Percentiles rank a stretch among this genome's conserved stretches.
Evolutionary conservation across 1,140 invertebrate genomes (phyloP).

Genomic region (Stegodyphus dumicola): DNA sequence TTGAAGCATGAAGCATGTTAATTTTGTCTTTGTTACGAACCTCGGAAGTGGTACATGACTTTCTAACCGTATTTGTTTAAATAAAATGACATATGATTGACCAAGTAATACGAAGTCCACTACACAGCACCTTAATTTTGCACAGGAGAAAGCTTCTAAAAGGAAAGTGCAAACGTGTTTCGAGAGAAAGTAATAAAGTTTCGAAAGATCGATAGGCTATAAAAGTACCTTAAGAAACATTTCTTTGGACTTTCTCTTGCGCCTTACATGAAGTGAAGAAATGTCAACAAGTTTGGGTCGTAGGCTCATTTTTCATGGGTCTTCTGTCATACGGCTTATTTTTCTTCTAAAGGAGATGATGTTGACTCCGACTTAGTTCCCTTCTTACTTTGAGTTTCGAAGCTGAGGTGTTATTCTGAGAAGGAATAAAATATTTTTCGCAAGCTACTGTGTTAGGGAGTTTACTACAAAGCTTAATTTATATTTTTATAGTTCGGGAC

Average conservation of each 20-base stretch:
- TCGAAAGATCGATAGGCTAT: slow-evolving; percentile 51
- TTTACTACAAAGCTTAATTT: no score
- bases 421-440: slow-evolving; percentile 46
- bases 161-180: slow-evolving; percentile 22
- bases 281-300: slow-evolving; percentile 55
- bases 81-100: no score
- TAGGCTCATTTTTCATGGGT: slow-evolving; percentile 52
- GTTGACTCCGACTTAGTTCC: slow-evolving; percentile 40
- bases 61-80: no score
- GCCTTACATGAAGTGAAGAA: slow-evolving; percentile 54
- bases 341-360: slow-evolving; percentile 43
- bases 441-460: no score
- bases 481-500: no score
- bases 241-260: slow-evolving; percentile 53
- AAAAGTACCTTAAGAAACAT: slow-evolving; percentile 57
- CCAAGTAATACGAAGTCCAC: no score
- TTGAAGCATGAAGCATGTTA: no score
- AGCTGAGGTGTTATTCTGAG: slow-evolving; percentile 32
- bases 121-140: no score
- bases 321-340: slow-evolving; percentile 55
- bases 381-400: slow-evolving; percentile 17
- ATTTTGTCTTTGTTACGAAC: no score
- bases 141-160: neutral
- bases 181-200: slow-evolving; percentile 55
- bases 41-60: no score